Base-by-base conservation (phyloP, 2,888 invertebrate genomes). In the Patella depressa region DNA sequence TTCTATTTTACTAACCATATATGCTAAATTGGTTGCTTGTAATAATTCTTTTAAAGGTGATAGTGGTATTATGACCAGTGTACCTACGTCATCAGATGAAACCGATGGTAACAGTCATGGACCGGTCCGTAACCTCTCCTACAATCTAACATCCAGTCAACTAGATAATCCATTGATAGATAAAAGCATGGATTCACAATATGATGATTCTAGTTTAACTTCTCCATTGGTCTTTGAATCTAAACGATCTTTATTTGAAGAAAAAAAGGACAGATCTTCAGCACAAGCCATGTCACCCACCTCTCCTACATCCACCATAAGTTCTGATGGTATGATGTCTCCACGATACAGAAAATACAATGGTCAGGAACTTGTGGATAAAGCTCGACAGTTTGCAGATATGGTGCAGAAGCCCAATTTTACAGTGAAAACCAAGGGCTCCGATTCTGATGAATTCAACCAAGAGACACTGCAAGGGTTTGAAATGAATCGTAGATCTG, bases 11-110 rank as follows among this genome's bases (percentile, higher is more conserved):
- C 45, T 73, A 59, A 57, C 45, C 53, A 53, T 24, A n/a, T 74
- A 53, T 53, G n/a, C 59, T 59, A 55, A 74, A 19, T 34, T 59
- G 53, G 57, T 74, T 29, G 57, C 59, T 55, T 74, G 29, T 74
- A 29, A n/a, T 73, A 17, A 59, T 24, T 59, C 5, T 45, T 69
- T 75, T 71, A 45, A 79, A 82, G 82, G 79, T 14, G 82, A 81
- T 77, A 81, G 79, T 71, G 78, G 80, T 14, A 69, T 77, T 45
- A 73, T 73, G 57, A 76, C 79, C 54, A 80, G 79, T 69, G 45
- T 77, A 5, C 75, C 76, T 19, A 78, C 72, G n/a, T 79, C 82
- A 3, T 79, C 79, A 14, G 80, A 79, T 57, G 78, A 80, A 14
- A 53, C 71, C 29, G 83, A 84, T 71, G 81, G 80, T 24, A 78